A percentile compares a stretch with the other conserved stretches of the same genome.
These are phyloP conservation scores for Opisthograptis luteolata DNA, from an alignment of 2,888 invertebrate species.

Conservation along the genomic window DNA sequence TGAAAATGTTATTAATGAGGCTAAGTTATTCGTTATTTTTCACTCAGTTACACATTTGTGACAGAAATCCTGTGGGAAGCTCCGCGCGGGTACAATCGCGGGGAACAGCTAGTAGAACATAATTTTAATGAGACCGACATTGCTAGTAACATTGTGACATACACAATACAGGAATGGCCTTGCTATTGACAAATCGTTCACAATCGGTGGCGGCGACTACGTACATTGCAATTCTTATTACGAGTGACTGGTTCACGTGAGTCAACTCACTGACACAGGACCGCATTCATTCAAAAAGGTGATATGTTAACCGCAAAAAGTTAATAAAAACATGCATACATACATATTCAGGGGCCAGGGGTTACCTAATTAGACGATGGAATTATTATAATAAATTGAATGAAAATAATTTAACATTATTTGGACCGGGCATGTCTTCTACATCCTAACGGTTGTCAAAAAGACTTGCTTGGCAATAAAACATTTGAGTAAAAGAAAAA, in stretches of 20 bases:
- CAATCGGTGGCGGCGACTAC: slow-evolving; percentile 4
- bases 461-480: too few species aligned
- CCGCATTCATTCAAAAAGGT: slow-evolving; percentile 19
- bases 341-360: too few species aligned
- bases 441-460: too few species aligned
- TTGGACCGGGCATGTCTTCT: too few species aligned
- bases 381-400: neutral
- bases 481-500: too few species aligned
- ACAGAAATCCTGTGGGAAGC: too few species aligned
- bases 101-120: neutral
- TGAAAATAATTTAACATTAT: too few species aligned
- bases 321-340: slow-evolving; percentile 2
- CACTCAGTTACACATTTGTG: too few species aligned
- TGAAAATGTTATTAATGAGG: too few species aligned
- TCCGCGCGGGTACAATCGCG: too few species aligned
- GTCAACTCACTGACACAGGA: neutral
- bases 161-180: slow-evolving; percentile 21
- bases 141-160: slow-evolving; percentile 12
- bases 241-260: slow-evolving; percentile 13
- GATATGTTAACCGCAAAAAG: slow-evolving; percentile 2
- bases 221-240: slow-evolving; percentile 16
- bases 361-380: too few species aligned
- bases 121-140: slow-evolving; percentile 9
- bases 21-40: too few species aligned
- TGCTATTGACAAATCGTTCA: slow-evolving; percentile 22